Evolutionary conservation across 1,140 invertebrate genomes (phyloP).

Genomic region (Eciton burchellii): DNA sequence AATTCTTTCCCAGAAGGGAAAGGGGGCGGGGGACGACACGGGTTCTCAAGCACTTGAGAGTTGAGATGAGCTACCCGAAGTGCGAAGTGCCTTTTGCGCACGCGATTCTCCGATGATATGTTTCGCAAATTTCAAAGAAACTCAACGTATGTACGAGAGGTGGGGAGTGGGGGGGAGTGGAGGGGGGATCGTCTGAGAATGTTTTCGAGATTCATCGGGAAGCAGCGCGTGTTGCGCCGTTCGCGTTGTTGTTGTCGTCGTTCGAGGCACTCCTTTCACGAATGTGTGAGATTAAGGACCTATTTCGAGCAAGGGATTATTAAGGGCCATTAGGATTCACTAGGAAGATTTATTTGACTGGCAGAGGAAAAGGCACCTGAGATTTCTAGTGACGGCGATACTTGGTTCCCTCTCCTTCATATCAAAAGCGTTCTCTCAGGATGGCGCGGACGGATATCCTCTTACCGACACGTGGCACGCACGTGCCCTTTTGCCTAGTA

Average conservation of each 20-base stretch:
- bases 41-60: neutral
- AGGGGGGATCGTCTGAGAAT: too few relatives aligned
- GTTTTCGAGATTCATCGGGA: too few relatives aligned
- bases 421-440: conserved; percentile 65
- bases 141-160: too few relatives aligned
- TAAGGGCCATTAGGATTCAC: neutral
- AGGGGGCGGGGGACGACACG: neutral
- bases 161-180: too few relatives aligned
- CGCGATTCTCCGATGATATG: neutral
- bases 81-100: too few relatives aligned
- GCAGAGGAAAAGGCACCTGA: conserved; percentile 62
- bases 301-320: neutral
- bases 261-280: neutral
- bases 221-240: too few relatives aligned
- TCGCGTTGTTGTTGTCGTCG: too few relatives aligned
- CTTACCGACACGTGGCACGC: conserved; percentile 84
- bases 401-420: conserved; percentile 37
- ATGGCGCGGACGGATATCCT: conserved; percentile 81
- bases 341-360: conserved; percentile 5
- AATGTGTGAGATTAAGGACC: neutral
- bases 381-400: conserved; percentile 34
- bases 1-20: neutral
- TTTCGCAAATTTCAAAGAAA: neutral
- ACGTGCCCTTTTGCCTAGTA: conserved; percentile 79
- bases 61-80: too few relatives aligned